Percentiles rank a stretch among this genome's conserved stretches.
Evolutionary conservation across 2,797 vertebrate species (phyloP).

Genomic region (Malurus leucopterus): DNA sequence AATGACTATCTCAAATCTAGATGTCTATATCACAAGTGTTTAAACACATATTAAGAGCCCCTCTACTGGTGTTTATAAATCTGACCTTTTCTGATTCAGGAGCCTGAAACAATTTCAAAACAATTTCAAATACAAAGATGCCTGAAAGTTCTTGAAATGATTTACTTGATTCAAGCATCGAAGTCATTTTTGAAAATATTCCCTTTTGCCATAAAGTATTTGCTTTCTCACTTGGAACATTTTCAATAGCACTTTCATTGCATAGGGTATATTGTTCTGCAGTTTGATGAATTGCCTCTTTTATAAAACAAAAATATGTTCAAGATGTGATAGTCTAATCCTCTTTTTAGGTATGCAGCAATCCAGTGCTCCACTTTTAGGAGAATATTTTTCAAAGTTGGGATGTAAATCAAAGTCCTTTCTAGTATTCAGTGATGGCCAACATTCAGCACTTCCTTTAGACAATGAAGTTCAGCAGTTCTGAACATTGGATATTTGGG

Average conservation of each 20-base stretch:
- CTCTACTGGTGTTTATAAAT: not conserved
- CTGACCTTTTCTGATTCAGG: not conserved
- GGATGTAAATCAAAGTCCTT: not conserved
- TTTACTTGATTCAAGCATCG: not conserved
- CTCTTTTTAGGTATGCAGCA: not conserved
- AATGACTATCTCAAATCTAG: not conserved
- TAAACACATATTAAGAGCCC: not conserved
- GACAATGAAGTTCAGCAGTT: not conserved
- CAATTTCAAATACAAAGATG: not conserved
- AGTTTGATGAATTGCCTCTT: slow-evolving; percentile 21
- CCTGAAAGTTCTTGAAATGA: not conserved
- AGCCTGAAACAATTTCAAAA: not conserved
- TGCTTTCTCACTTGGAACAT: slow-evolving; percentile 14
- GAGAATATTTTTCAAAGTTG: not conserved
- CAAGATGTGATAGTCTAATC: slow-evolving; percentile 15
- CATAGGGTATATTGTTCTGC: not conserved
- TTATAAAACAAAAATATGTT: slow-evolving; percentile 37
- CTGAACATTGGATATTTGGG: not conserved
- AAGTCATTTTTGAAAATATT: not conserved
- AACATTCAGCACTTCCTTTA: not conserved
- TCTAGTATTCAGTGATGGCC: not conserved
- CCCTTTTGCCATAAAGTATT: not conserved
- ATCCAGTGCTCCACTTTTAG: not conserved
- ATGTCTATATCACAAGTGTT: not conserved
- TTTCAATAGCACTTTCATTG: not conserved